Percentiles rank a stretch among this genome's conserved stretches.
phyloP scores from a whole-genome alignment of 2,888 invertebrate genomes.

The Drosophila ezoana region DNA sequence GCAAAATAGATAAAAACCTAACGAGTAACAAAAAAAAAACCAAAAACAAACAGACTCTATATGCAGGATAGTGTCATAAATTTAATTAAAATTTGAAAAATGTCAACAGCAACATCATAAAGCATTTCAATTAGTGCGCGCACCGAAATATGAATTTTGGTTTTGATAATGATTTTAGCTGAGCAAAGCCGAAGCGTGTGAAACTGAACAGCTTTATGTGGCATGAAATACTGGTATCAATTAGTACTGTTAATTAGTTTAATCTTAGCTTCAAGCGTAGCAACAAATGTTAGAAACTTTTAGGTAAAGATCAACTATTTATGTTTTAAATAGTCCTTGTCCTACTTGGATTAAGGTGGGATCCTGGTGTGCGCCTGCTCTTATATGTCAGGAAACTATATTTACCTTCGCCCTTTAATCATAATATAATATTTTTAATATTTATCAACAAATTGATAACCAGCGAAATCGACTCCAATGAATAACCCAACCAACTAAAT shows the following conservation, averaged over 20 bases:
- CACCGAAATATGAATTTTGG: constrained; percentile 27
- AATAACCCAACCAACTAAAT: too few species aligned
- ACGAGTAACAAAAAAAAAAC: constrained; percentile 8
- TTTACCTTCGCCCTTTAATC: too few species aligned
- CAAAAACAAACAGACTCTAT: constrained; percentile 8
- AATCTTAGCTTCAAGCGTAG: background rate
- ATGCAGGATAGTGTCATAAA: constrained; percentile 48
- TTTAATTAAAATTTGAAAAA: constrained; percentile 74
- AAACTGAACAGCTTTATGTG: constrained; percentile 29
- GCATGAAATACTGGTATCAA: background rate
- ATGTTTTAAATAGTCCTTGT: too few species aligned
- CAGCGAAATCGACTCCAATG: too few species aligned
- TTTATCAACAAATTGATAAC: too few species aligned
- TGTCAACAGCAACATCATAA: constrained; percentile 63
- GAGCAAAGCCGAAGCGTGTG: constrained; percentile 27
- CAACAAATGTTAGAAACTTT: background rate
- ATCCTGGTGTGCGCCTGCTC: too few species aligned
- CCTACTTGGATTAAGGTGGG: too few species aligned
- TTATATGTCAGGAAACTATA: too few species aligned
- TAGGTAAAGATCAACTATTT: too few species aligned
- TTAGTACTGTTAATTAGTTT: constrained; percentile 14
- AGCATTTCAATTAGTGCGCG: constrained; percentile 70
- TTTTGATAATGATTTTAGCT: constrained; percentile 30
- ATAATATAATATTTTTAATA: too few species aligned
- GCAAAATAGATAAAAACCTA: constrained; percentile 40